Conservation (phyloP, 2,113 vertebrate species). For the Tragelaphus imberbis region DNA sequence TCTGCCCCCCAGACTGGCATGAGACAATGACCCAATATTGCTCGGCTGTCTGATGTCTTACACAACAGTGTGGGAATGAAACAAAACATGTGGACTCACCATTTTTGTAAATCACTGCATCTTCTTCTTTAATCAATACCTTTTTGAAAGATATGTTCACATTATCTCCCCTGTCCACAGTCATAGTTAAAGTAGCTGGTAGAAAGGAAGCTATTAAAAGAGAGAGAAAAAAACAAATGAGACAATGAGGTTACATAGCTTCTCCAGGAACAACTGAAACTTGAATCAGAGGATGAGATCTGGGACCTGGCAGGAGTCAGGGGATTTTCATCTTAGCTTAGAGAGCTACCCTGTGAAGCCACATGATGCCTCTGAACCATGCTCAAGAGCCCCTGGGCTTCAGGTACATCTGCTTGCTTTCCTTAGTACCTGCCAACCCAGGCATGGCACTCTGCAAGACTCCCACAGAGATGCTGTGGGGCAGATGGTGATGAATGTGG, state of each 20-base stretch:
- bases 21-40: background rate
- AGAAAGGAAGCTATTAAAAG: slow-evolving; percentile 85
- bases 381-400: background rate
- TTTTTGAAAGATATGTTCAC: slow-evolving; percentile 86
- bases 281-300: background rate
- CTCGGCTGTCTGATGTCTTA: background rate
- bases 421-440: background rate
- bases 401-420: background rate
- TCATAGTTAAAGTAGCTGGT: slow-evolving; percentile 86
- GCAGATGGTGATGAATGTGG: background rate
- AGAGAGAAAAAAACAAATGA: slow-evolving; percentile 31
- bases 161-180: slow-evolving; percentile 85
- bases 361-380: background rate
- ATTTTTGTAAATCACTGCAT: slow-evolving; percentile 88
- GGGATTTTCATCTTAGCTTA: background rate
- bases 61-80: background rate
- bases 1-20: background rate
- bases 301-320: background rate
- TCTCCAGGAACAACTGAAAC: background rate
- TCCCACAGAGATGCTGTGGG: background rate
- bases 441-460: background rate
- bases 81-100: slow-evolving; percentile 73
- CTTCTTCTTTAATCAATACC: slow-evolving; percentile 81
- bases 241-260: slow-evolving; percentile 25
- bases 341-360: background rate